Conservation (phyloP, 2,113 vertebrate species). For the Aldabrachelys gigantea region DNA sequence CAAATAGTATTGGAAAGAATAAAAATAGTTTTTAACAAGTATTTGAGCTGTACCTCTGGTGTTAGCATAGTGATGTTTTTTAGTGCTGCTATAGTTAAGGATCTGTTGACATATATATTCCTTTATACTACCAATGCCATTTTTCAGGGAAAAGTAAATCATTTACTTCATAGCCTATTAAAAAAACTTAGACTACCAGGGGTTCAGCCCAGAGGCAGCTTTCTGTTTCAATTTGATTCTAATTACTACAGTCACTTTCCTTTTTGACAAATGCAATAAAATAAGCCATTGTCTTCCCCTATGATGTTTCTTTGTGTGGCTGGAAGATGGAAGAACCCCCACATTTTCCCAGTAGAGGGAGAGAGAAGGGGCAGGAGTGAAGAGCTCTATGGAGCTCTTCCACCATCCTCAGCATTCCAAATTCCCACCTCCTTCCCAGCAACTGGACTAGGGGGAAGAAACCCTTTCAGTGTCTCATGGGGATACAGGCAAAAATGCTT, state of each 20-base stretch:
- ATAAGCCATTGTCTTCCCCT: not conserved
- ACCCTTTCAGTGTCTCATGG: accelerated
- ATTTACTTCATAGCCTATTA: slow-evolving; percentile 62
- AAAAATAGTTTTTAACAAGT: not conserved
- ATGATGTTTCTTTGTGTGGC: not conserved
- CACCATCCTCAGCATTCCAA: no score
- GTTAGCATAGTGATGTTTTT: not conserved
- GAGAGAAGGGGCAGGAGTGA: accelerated
- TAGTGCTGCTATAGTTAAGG: slow-evolving; percentile 18
- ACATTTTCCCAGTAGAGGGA: not conserved
- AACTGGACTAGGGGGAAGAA: not conserved
- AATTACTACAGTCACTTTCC: slow-evolving; percentile 32
- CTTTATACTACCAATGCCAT: not conserved
- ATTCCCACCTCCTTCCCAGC: not conserved
- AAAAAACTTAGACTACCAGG: slow-evolving; percentile 28
- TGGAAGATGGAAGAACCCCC: not conserved
- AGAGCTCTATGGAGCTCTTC: not conserved
- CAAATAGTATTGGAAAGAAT: not conserved
- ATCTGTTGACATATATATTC: slow-evolving; percentile 31
- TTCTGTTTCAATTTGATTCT: slow-evolving; percentile 37
- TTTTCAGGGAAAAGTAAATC: slow-evolving; percentile 23
- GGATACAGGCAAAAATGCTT: not conserved
- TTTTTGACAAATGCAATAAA: not conserved
- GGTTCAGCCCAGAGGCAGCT: slow-evolving; percentile 10
- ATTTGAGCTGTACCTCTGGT: slow-evolving; percentile 33